Evolutionary conservation across 2,113 vertebrate species (phyloP), one percentile per base, ranked within the genome.

Genomic region (Cavia aperea): DNA sequence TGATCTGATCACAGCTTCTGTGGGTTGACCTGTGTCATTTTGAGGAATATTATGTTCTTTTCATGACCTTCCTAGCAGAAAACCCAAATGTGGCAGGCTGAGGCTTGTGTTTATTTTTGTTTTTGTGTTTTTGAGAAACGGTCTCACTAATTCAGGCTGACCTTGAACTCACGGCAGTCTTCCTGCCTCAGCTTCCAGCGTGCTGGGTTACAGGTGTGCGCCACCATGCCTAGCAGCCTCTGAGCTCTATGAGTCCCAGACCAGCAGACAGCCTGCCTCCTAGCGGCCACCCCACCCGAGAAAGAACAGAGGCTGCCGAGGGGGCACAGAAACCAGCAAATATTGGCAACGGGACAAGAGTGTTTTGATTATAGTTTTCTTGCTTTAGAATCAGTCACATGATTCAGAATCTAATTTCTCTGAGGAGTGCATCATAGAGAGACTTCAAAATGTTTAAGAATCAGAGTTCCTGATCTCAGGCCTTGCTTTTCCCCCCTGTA

Each of bases 31-130:
- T 0, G 43, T 54, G 58, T 75, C 89, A 89, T 84, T 93, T 7
- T 49, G 72, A 94, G 60, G 79, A 63, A 29, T 26, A 29, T 49
- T 49, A 31, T 46, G 46, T 73, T 95, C 70, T 86, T 94, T 58
- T 73, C 84, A 77, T 84, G 91, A 89, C 92, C 23, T 85, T 92
- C 78, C 82, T 46, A 33, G 66, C 43, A 87, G 60, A 65, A 91
- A 95, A 70, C 73, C 24, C 43, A 26, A 65, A 58, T 56, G 89
- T 75, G 58, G 68, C n/a, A 79, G 43, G 58, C 23, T 54, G 70
- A 89, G 31, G 31, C 58, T 66, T 66, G 12, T 73, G 46, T 33
- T 24, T 62, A 7, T 62, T 62, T 70, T 68, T 7, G 1, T 68
- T 68, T 39, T 29, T 75, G 5, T 46, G 5, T 29, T 75, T 51